Base-by-base conservation (phyloP, 2,888 invertebrate genomes). In the Alviniconcha strummeri region DNA sequence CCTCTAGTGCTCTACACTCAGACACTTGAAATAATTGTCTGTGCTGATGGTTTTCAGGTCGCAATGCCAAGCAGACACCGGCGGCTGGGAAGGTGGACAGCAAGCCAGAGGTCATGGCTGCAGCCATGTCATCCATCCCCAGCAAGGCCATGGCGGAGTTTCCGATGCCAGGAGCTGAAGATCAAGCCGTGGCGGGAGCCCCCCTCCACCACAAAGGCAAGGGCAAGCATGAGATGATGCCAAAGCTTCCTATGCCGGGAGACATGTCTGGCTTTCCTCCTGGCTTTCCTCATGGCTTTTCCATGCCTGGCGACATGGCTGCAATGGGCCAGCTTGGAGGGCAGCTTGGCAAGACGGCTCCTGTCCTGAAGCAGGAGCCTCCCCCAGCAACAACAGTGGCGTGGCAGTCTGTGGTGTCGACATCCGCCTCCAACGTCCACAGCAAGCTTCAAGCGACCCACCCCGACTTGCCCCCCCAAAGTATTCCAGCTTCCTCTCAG, bases 231-330 rank as follows among this genome's bases (percentile, higher is more conserved):
- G 78, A 78, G 5, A 13, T 67, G 36, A 69, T 36, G 71, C n/a
- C 60, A 9, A 72, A 64, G n/a, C 3, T 75, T 9, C 6, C 76
- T n/a, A 19, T 54, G 57, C 17, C 60, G 2, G 75, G 60, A 60
- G 81, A 81, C 11, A 56, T 81, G 54, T n/a, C 75, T 5, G 19
- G 52, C 56, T 83, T 74, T 56, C 57, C 79, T 19, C 79, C 79
- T 17, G 71, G 71, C 60, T 11, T 36, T 52, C 36, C 15, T 13
- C 75, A 75, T 19, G 71, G 71, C 60, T 57, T 60, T 54, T 54
- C 52, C 55, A 36, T 71, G 74, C 81, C 74, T 0, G 52, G 56
- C 36, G 81, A 81, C 19, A 15, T 57, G 8, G 64, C 9, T 52
- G 19, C 72, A 11, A 17, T 36, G 54, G 60, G 72, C 52, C 57